Base-by-base conservation (phyloP, 2,797 vertebrate species). In the Galagoides demidoff region DNA sequence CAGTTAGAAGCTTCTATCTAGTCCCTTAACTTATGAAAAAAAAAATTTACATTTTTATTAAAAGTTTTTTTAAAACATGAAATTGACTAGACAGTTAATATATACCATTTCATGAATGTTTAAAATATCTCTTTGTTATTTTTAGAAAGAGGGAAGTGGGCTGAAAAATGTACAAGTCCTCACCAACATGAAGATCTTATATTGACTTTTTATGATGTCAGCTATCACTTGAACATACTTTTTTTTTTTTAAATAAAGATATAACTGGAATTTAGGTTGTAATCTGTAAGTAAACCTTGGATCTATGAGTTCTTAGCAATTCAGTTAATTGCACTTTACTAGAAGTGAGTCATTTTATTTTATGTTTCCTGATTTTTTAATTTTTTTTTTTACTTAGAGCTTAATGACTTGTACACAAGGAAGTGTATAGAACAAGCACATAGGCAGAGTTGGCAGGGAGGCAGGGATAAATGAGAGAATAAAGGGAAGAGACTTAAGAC, bases 1-100 rank as follows among this genome's bases (percentile, higher is more conserved):
- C 45, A 9, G 1, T 85, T 45, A 5, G 3, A 57, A 85, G 1
- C 31, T 94, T 91, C 43, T n/a, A 61, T 89, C 61, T 13, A 78
- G 59, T 49, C 1, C 29, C 29, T 66, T 89, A 87, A 70, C 25
- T 88, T 90, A 78, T 8, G 11, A 92, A 90, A 16, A 79, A 16
- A 79, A n/a, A 63, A 61, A 37, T 89, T 95, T 93, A 90, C 61
- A 70, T 95, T 81, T 87, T 96, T 93, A 89, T 31, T 64, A 66
- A 88, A 71, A 87, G 8, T 88, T 93, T 19, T 87, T 73, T 90
- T 49, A 77, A 95, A 84, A 89, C 68, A n/a, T 92, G 82, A 93
- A 76, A 87, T 74, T 95, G 37, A 49, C 25, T 89, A 70, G 79
- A 81, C 94, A 86, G 88, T 93, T 96, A 94, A 66, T 71, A 49